Percentiles rank a stretch among this genome's conserved stretches.
Conservation (phyloP, 2,888 invertebrate species). For the Agrotis exclamationis region DNA sequence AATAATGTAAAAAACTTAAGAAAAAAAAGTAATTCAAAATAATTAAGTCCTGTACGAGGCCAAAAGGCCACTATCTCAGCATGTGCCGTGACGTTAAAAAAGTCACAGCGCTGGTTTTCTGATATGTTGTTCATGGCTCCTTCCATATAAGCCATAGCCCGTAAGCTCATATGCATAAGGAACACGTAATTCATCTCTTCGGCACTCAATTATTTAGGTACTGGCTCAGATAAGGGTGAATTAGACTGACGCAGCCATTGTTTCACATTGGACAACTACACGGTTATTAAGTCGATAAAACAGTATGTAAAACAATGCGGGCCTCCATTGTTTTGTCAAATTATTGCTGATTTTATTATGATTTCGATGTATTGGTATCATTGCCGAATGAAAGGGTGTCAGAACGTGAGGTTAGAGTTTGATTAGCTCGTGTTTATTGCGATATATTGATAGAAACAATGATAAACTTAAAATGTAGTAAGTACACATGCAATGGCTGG, state of each 20-base stretch:
- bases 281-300: conserved; percentile 71
- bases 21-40: too few species aligned
- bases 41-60: too few species aligned
- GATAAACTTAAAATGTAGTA: neutral
- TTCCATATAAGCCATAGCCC: neutral
- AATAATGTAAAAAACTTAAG: too few species aligned
- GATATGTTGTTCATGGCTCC: too few species aligned
- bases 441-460: neutral
- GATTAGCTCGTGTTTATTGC: conserved; percentile 29
- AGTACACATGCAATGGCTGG: too few species aligned
- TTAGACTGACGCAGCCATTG: conserved; percentile 74
- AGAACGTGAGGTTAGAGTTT: conserved; percentile 20
- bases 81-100: too few species aligned
- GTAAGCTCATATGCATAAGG: conserved; percentile 10
- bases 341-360: conserved; percentile 75
- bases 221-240: conserved; percentile 65
- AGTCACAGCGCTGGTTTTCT: too few species aligned
- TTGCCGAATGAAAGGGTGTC: conserved; percentile 42
- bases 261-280: conserved; percentile 71
- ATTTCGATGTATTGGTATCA: conserved; percentile 56
- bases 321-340: conserved; percentile 70
- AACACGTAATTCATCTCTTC: conserved; percentile 38
- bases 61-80: too few species aligned
- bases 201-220: conserved; percentile 51
- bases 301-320: conserved; percentile 72